phyloP scores from a whole-genome alignment of 2,888 invertebrate genomes.

The Thereva unica region DNA sequence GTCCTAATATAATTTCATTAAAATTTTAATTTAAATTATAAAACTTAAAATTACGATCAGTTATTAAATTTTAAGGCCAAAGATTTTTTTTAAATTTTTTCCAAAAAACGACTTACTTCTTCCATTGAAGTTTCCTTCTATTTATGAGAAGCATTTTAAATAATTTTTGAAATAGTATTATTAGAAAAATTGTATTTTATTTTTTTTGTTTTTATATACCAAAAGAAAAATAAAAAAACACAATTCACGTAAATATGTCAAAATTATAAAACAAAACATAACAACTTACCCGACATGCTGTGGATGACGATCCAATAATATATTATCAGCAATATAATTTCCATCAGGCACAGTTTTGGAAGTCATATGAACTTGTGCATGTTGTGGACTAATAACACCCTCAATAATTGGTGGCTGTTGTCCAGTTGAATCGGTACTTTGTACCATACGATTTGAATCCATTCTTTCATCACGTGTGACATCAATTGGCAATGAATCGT shows the following conservation, averaged over 20 bases:
- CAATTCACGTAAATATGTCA: too few relatives aligned
- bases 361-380: conserved; percentile 60
- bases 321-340: conserved; percentile 64
- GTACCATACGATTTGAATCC: conserved; percentile 67
- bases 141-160: conserved; percentile 27
- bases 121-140: conserved; percentile 93
- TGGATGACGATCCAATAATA: conserved; percentile 63
- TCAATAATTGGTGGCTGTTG: conserved; percentile 64
- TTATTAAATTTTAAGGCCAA: neutral
- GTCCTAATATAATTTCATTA: too few relatives aligned
- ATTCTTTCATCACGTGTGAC: conserved; percentile 88
- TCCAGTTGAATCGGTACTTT: conserved; percentile 57
- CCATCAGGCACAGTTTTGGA: conserved; percentile 57
- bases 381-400: conserved; percentile 68
- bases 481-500: conserved; percentile 90
- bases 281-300: conserved; percentile 67
- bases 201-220: too few relatives aligned
- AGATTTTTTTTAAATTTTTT: neutral
- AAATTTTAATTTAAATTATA: too few relatives aligned
- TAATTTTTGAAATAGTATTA: conserved; percentile 41
- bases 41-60: neutral
- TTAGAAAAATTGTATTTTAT: neutral
- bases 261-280: neutral
- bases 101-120: conserved; percentile 75
- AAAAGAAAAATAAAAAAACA: too few relatives aligned